Conservation (phyloP, 2,113 vertebrate species). For the Triplophysa siluroides region DNA sequence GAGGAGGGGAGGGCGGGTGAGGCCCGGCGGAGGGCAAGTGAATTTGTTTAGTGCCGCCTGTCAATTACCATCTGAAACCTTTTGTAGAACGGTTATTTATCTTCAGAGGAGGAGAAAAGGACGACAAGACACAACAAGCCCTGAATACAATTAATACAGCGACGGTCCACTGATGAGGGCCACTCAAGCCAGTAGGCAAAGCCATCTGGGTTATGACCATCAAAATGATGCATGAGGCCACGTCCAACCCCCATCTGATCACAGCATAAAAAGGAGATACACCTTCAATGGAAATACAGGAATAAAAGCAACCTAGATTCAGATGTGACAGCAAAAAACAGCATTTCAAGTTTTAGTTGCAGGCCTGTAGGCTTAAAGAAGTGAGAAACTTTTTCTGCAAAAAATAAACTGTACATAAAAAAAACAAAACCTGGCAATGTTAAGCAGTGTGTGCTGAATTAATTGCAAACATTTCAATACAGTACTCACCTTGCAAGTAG, state of each 20-base stretch:
- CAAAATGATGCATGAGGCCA: slow-evolving; percentile 32
- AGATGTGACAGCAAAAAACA: background rate
- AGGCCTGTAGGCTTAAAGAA: no score
- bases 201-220: slow-evolving; percentile 30
- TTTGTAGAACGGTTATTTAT: slow-evolving; percentile 72
- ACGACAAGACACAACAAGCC: slow-evolving; percentile 66
- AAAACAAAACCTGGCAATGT: no score
- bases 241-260: slow-evolving; percentile 20
- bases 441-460: no score
- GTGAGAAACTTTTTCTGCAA: background rate
- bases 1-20: slow-evolving; percentile 53
- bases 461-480: slow-evolving; percentile 54
- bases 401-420: no score
- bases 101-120: slow-evolving; percentile 55
- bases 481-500: slow-evolving; percentile 45
- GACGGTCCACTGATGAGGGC: slow-evolving; percentile 63
- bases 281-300: background rate
- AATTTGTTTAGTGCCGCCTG: slow-evolving; percentile 80
- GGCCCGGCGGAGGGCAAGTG: slow-evolving; percentile 55
- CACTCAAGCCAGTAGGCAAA: slow-evolving; percentile 31
- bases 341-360: no score
- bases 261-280: slow-evolving; percentile 3
- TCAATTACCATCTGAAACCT: slow-evolving; percentile 79
- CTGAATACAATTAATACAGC: slow-evolving; percentile 71
- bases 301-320: background rate